phyloP scores from a whole-genome alignment of 2,888 invertebrate genomes.

The Tetragnatha montana region DNA sequence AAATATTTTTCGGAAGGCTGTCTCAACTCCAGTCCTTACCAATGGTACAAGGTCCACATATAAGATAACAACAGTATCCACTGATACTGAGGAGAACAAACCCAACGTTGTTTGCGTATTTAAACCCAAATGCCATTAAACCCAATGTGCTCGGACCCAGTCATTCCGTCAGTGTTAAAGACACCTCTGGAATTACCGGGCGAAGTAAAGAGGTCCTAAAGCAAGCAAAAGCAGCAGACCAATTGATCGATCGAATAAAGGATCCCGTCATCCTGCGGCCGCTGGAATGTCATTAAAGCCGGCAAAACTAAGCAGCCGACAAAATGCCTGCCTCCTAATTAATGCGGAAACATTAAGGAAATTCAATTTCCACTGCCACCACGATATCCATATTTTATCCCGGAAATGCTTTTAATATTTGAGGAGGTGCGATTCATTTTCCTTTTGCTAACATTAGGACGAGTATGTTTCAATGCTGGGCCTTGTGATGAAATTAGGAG shows the following conservation, averaged over 20 bases:
- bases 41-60: no score
- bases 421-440: constrained; percentile 58
- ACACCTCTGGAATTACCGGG: no score
- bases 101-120: no score
- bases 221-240: no score
- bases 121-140: no score
- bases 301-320: constrained; percentile 61
- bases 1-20: no score
- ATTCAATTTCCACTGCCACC: constrained; percentile 60
- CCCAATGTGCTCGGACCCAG: no score
- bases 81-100: no score
- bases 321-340: constrained; percentile 64
- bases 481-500: constrained; percentile 10
- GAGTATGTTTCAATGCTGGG: constrained; percentile 37
- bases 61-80: no score
- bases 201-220: no score
- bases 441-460: constrained; percentile 46
- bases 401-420: constrained; percentile 68
- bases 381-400: constrained; percentile 66
- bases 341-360: constrained; percentile 66
- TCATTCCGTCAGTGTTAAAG: no score
- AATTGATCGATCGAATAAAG: constrained; percentile 41
- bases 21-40: no score
- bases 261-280: constrained; percentile 51
- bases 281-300: constrained; percentile 51